A percentile compares a stretch with the other conserved stretches of the same genome.
phyloP scores from a whole-genome alignment of 2,113 vertebrate species.

The Oryzias celebensis region DNA sequence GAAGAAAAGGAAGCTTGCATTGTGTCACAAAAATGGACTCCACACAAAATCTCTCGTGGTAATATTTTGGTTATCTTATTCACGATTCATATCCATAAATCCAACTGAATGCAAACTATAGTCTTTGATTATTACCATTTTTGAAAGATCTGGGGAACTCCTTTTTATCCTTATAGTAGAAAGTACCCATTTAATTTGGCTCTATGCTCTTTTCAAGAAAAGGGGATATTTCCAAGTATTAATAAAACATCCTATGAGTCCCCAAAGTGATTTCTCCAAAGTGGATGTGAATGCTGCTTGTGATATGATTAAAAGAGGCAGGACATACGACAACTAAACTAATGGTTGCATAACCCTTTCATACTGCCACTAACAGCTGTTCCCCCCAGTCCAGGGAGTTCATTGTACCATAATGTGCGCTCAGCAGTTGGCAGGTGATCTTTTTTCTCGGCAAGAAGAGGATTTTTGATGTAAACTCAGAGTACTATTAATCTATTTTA shows the following conservation, averaged over 20 bases:
- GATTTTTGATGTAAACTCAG: conserved; percentile 37
- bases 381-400: conserved; percentile 48
- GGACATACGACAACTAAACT: conserved; percentile 59
- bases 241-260: conserved; percentile 24
- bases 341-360: conserved; percentile 64
- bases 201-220: no score
- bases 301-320: conserved; percentile 62
- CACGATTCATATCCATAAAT: no score
- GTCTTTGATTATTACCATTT: no score
- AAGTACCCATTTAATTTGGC: no score
- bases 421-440: conserved; percentile 16
- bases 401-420: conserved; percentile 31
- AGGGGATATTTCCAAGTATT: conserved; percentile 22
- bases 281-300: conserved; percentile 31
- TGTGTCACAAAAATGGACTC: no score
- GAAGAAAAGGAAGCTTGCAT: no score
- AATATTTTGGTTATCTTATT: no score
- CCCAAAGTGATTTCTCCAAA: conserved; percentile 17
- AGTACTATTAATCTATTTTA: no score
- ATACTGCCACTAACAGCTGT: conserved; percentile 47
- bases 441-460: conserved; percentile 21
- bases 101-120: no score
- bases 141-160: no score
- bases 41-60: no score
- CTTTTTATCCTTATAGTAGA: no score